phyloP scores from a whole-genome alignment of 2,797 vertebrate genomes.

The Hybognathus amarus region DNA sequence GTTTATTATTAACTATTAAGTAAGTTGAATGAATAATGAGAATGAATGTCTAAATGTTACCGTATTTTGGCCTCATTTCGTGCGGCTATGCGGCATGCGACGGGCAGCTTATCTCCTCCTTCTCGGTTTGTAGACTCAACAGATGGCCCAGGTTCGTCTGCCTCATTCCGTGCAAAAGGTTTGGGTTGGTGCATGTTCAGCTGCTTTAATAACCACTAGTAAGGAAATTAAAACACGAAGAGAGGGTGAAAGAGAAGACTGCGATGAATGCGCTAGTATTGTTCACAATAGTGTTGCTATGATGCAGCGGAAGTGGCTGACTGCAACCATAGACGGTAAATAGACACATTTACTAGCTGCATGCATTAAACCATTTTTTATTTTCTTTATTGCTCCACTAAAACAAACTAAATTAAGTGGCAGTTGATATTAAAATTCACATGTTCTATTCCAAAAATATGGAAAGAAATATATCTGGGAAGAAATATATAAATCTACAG shows the following conservation, averaged over 20 bases:
- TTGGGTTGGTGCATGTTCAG: constrained; percentile 58
- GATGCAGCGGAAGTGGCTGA: constrained; percentile 23
- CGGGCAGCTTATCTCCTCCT: constrained; percentile 75
- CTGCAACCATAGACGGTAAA: too few relatives aligned
- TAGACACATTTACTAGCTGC: not conserved
- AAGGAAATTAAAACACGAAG: not conserved
- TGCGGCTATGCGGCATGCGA: constrained; percentile 71
- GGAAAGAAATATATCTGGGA: too few relatives aligned
- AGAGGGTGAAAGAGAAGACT: not conserved
- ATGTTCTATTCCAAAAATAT: constrained; percentile 2
- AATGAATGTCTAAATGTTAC: constrained; percentile 56
- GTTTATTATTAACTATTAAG: not conserved
- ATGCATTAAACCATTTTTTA: not conserved
- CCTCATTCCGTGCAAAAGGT: not conserved
- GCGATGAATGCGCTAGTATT: not conserved
- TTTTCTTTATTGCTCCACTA: too few relatives aligned
- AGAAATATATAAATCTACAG: too few relatives aligned
- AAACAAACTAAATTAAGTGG: not conserved
- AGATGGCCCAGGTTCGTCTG: constrained; percentile 47
- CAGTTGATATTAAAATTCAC: too few relatives aligned
- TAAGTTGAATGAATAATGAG: not conserved
- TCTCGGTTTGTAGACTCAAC: constrained; percentile 58
- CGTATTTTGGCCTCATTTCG: constrained; percentile 69
- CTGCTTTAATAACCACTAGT: not conserved
- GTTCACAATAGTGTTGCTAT: constrained; percentile 50